Evolutionary conservation across 2,113 vertebrate species (phyloP), one percentile per base, ranked within the genome.

Genomic region (Australoheros scitulus): DNA sequence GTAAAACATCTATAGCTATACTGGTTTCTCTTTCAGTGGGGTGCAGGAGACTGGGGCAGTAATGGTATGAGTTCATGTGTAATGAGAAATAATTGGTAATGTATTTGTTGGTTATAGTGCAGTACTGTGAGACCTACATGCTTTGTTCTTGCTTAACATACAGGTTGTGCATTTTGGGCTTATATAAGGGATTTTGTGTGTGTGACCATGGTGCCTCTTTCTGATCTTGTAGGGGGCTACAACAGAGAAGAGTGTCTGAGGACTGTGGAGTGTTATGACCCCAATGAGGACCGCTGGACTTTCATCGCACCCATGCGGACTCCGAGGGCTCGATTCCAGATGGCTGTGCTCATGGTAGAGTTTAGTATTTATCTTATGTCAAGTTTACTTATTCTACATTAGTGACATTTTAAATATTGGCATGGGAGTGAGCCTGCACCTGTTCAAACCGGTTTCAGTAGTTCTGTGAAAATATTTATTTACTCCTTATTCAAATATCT

Each of bases 281-380:
- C 97, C 1, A 95, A 92, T 3, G 96, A 95, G 34, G 97, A 98
- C 92, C 84, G 93, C 11, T 99, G 98, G 98, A 97, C 96, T 10
- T 99, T 99, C 92, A 94, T 99, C 0, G 97, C 98, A 2, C 98
- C 98, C 0, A 99, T 99, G 98, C 96, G 97, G 89, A 99, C 97
- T 17, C 98, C 98, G 1, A 95, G 98, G 92, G 98, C 98, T 75
- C 97, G 98, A 55, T 99, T 99, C 94, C 98, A 99, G 92, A 99
- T 99, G 98, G 97, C 98, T 0, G 97, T 98, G 64, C 92, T 99
- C 11, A 99, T 98, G 98, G 98, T 99, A 94, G 32, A 81, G 76
- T 32, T 22, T 9, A 64, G 2, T 14, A 2, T 15, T 77, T 14
- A 13, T 63, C 7, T 77, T 50, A 68, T 68, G 61, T 59, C 14